Base-by-base conservation (phyloP, 1,140 invertebrate genomes). In the Patella vulgata region DNA sequence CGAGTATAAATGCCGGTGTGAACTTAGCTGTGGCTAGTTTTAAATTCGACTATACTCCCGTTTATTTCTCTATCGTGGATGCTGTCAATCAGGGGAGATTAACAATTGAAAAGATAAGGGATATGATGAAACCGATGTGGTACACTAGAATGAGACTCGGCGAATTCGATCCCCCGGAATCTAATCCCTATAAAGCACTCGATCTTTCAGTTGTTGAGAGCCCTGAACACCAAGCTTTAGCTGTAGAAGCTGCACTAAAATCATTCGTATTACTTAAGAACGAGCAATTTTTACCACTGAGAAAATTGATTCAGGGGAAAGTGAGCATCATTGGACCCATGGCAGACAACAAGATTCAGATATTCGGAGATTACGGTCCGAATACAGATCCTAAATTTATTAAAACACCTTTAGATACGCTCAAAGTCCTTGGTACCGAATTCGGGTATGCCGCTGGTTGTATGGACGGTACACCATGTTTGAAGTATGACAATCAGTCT, bases 201-300 rank as follows among this genome's bases (percentile, higher is more conserved):
- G 53, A 71, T 30, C 23, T 74, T n/a, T 63, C 64, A 36, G 57
- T 76, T 3, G 62, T 81, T 21, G 73, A 80, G 57, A 74, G 71
- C 63, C 40, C 25, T 11, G 64, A 60, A 28, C 79, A 81, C 47
- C 31, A 68, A 11, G 23, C 46, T n/a, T 62, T 80, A 2, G 31
- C 74, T 28, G 12, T 75, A 2, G 31, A 48, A 55, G 64, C 70
- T 30, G 77, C 79, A 1, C 44, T 68, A 21, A 67, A 77, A 57
- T 67, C 65, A 0, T 76, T 80, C 52, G 77, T 81, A 5, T 51
- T 81, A 25, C 53, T 81, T 48, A 80, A 81, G 54, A 78, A 78
- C 51, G 33, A 42, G 14, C n/a, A n/a, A n/a, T 54, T 80, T 23
- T 33, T 68, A 21, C 62, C 66, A 42, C 33, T 65, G n/a, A n/a